Evolutionary conservation across 2,113 vertebrate genomes (phyloP).

Genomic region (Atrichornis clamosus): DNA sequence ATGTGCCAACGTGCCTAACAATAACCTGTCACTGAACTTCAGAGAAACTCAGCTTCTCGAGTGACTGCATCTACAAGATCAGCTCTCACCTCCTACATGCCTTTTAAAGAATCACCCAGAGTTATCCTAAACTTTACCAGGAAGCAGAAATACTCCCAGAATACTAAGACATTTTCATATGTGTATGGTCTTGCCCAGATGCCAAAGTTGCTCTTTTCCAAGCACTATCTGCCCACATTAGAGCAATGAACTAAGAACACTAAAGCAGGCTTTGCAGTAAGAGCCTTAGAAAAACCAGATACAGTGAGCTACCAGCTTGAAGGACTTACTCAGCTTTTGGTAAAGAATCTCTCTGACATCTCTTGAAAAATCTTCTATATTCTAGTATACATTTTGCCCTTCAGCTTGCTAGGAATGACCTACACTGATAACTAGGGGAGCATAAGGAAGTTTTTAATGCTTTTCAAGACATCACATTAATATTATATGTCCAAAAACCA

Average conservation of each 20-base stretch:
- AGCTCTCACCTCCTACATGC: neutral
- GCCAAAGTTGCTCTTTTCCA: neutral
- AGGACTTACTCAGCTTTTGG: neutral
- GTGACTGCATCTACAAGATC: neutral
- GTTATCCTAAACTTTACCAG: neutral
- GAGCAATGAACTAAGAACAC: neutral
- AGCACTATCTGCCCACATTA: neutral
- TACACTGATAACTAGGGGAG: neutral
- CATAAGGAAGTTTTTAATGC: neutral
- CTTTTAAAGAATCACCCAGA: neutral
- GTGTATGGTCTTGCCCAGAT: neutral
- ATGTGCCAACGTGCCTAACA: neutral
- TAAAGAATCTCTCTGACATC: neutral
- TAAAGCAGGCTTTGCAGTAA: slow-evolving; percentile 24
- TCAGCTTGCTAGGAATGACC: neutral
- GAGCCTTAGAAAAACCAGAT: neutral
- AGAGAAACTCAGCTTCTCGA: neutral
- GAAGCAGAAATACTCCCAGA: neutral
- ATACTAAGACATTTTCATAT: neutral
- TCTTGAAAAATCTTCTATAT: neutral
- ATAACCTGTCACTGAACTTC: slow-evolving; percentile 3
- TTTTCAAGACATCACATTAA: neutral
- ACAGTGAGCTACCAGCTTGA: neutral
- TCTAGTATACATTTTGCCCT: neutral
- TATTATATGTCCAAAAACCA: neutral